These are phyloP conservation scores for Lethenteron camtschaticum DNA, from an alignment of 2,113 vertebrate species.

Conservation along the genomic window DNA sequence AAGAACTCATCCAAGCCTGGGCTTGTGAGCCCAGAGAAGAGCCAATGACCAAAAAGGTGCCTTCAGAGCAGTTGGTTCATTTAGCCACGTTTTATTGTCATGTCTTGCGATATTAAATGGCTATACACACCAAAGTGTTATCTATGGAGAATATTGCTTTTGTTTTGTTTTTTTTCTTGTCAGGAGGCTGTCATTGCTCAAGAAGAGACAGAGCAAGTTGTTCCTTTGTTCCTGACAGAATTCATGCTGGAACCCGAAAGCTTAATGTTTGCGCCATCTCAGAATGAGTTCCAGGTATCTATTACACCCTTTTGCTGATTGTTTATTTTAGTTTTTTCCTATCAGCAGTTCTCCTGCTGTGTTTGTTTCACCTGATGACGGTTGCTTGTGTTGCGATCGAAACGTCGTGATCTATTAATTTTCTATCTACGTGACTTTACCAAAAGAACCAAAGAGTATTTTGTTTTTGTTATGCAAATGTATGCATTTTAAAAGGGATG, in stretches of 20 bases:
- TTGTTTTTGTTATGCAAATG: background rate
- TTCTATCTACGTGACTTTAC: background rate
- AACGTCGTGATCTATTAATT: background rate
- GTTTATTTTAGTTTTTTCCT: constrained; percentile 1
- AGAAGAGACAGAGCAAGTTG: constrained; percentile 15
- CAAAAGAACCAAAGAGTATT: background rate
- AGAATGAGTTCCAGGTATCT: constrained; percentile 40
- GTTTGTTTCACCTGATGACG: background rate
- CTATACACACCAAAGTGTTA: background rate
- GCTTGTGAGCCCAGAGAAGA: constrained; percentile 10
- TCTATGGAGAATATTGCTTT: background rate
- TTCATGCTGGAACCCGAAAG: constrained; percentile 30
- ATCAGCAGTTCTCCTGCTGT: background rate
- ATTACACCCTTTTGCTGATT: background rate
- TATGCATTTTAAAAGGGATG: background rate
- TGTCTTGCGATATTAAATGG: background rate
- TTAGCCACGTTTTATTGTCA: background rate
- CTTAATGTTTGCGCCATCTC: constrained; percentile 34
- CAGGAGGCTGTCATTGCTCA: constrained; percentile 12
- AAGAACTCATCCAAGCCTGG: constrained; percentile 30
- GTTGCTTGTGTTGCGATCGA: too few species aligned
- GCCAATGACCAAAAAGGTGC: background rate
- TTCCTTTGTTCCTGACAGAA: constrained; percentile 39
- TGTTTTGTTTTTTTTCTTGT: background rate
- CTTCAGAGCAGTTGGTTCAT: background rate